Percentiles rank a stretch among this genome's conserved stretches.
These are phyloP conservation scores for Tenualosa ilisha DNA, from an alignment of 2,797 vertebrate species.

Conservation along the genomic window DNA sequence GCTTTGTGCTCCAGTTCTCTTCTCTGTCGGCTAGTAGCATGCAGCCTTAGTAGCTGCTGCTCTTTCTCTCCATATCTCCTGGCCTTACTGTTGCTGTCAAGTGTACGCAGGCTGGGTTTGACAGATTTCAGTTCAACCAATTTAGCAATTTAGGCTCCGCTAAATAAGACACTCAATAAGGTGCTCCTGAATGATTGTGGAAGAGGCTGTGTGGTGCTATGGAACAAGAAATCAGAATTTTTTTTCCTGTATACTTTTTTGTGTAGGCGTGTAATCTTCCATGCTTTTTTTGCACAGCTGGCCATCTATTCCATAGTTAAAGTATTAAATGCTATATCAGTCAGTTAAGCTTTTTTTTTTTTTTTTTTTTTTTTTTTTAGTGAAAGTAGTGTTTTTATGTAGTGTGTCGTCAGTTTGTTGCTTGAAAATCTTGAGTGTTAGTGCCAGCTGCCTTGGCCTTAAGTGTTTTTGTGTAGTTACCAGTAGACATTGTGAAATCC, in stretches of 20 bases:
- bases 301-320: constrained; percentile 23
- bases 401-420: not conserved
- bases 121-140: not conserved
- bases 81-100: constrained; percentile 2
- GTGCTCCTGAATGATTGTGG: constrained; percentile 20
- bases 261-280: constrained; percentile 9
- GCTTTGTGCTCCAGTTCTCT: not conserved
- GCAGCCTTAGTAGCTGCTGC: not conserved
- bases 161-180: not conserved
- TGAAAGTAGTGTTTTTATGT: constrained; percentile 9
- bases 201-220: constrained; percentile 1
- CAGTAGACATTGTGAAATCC: not conserved
- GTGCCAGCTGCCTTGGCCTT: constrained; percentile 26
- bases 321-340: constrained; percentile 10
- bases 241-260: not conserved
- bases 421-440: constrained; percentile 17
- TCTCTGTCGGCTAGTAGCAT: not conserved
- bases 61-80: not conserved
- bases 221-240: not conserved
- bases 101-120: not conserved
- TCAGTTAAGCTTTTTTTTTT: constrained; percentile 22
- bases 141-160: not conserved
- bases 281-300: constrained; percentile 21
- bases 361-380: constrained; percentile 7
- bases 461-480: constrained; percentile 20